Conservation (phyloP, 2,113 vertebrate genomes). For the Rallus limicola region DNA sequence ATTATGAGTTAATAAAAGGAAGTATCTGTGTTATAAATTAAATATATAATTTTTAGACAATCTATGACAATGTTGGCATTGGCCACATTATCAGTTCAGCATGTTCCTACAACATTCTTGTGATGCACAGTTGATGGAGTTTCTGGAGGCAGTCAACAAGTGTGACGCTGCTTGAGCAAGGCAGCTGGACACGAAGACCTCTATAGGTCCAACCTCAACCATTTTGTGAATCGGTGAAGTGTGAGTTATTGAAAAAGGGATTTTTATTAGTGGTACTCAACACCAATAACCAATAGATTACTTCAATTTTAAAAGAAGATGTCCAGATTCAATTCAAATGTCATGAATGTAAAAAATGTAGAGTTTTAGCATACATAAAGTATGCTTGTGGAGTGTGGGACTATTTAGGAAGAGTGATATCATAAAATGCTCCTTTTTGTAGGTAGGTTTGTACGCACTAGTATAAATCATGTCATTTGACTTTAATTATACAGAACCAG, state of each 20-base stretch:
- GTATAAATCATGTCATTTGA: slow-evolving; percentile 47
- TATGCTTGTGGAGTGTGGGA: neutral
- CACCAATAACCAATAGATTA: neutral
- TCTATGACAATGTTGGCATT: neutral
- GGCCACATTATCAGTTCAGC: neutral
- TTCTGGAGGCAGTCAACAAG: neutral
- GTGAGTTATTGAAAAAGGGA: neutral
- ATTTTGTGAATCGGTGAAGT: neutral
- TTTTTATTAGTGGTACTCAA: neutral
- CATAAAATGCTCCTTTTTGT: neutral
- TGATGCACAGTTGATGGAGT: neutral
- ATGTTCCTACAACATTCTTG: neutral
- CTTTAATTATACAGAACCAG: slow-evolving; percentile 34
- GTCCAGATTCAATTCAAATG: neutral
- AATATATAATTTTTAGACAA: neutral
- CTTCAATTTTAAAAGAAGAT: neutral
- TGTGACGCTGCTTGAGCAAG: neutral
- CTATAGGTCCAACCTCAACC: neutral
- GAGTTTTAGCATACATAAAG: neutral
- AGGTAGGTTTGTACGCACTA: neutral
- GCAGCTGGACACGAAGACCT: neutral
- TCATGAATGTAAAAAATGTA: neutral
- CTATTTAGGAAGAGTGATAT: neutral
- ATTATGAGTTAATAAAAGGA: neutral
- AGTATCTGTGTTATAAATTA: neutral